Evolutionary conservation across 2,113 vertebrate species (phyloP), one percentile per base, ranked within the genome.

Genomic region (Colossoma macropomum): DNA sequence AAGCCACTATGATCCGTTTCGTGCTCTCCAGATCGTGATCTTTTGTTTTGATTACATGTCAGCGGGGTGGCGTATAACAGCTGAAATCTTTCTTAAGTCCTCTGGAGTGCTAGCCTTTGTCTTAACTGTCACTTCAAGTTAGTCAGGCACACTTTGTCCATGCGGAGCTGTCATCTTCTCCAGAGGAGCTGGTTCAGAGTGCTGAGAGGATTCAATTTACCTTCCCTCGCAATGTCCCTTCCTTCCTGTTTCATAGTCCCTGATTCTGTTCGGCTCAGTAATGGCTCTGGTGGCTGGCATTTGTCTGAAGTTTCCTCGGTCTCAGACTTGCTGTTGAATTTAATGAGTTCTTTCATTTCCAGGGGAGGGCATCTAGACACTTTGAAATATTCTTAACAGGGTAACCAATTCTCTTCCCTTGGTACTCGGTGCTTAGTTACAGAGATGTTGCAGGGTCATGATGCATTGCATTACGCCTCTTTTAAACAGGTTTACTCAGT

Each of bases 271-370:
- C 54, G 41, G 54, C 54, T 28, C 8, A 0, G 82, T 84, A 81
- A 75, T 81, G 75, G 68, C n/a, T 81, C 32, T 80, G 30, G 73
- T 83, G 77, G 60, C 77, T 80, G 65, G 66, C 66, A 83, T 83
- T 86, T 77, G 32, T 84, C 12, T 78, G 70, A 74, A 27, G 17
- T 83, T 83, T 72, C n/a, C 70, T 16, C 23, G 23, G 81, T 78
- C 66, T 83, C 48, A 7, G 38, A 23, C 74, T 71, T 48, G 23
- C 68, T 52, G 60, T 38, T 68, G 75, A 21, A 77, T 83, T 83
- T 83, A 84, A 84, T 75, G 69, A 81, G 75, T 82, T 68, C 34
- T 78, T 81, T 84, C 68, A 72, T 77, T 79, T 75, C 28, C 50
- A 74, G 27, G 25, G 56, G 60, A 75, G 65, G 25, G 23, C 66